A percentile compares a stretch with the other conserved stretches of the same genome.
Evolutionary conservation across 1,140 invertebrate genomes (phyloP).

Genomic region (Paraescarpia echinospica): DNA sequence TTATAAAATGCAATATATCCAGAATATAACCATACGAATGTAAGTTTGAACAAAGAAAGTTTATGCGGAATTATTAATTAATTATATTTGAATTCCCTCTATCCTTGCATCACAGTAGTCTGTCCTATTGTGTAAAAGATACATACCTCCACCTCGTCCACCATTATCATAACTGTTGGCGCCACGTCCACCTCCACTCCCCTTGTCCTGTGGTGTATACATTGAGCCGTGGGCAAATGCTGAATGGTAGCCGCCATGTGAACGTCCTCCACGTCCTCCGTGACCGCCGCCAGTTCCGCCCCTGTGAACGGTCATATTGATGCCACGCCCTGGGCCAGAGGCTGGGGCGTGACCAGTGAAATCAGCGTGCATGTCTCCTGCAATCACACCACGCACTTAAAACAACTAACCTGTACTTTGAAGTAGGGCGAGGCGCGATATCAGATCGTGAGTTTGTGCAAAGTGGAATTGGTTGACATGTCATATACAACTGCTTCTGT

Average conservation of each 20-base stretch:
- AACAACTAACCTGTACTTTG: neutral
- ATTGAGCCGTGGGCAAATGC: constrained; percentile 41
- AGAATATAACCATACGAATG: neutral
- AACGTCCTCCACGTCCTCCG: constrained; percentile 44
- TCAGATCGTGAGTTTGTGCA: no score
- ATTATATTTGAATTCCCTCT: neutral
- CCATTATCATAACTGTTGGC: constrained; percentile 22
- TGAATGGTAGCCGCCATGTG: constrained; percentile 38
- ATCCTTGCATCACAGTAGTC: neutral
- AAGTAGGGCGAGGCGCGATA: no score
- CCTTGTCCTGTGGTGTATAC: constrained; percentile 35
- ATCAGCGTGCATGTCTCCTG: constrained; percentile 46
- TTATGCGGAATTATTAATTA: neutral
- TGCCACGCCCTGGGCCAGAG: constrained; percentile 37
- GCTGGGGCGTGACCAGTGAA: constrained; percentile 36
- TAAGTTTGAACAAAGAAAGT: neutral
- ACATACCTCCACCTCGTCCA: constrained; percentile 42
- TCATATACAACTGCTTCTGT: no score
- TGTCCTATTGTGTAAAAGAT: neutral
- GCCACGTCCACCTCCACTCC: constrained; percentile 40
- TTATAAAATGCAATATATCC: neutral
- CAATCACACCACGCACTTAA: neutral
- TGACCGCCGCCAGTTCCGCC: constrained; percentile 44
- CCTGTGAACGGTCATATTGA: constrained; percentile 28
- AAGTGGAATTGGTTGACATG: no score